Evolutionary conservation across 2,888 invertebrate genomes (phyloP), one percentile per base, ranked within the genome.

Genomic region (Apodemia duryi): DNA sequence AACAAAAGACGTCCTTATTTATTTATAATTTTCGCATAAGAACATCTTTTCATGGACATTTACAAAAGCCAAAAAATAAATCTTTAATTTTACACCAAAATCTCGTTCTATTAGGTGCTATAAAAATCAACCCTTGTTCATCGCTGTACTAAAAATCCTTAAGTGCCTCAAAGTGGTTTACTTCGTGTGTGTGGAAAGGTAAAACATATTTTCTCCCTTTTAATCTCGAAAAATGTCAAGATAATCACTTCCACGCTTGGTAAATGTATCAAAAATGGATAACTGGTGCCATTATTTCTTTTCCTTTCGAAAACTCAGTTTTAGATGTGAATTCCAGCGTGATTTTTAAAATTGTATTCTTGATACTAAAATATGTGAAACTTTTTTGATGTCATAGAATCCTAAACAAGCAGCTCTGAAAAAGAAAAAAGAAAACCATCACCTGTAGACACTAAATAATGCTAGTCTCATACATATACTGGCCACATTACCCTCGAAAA

Each of bases 161-260:
- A 66, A 65, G 65, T 64, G 70, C 73, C 68, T 72, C 67, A 75
- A 76, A 77, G 73, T 74, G 75, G 72, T 65, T 11, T 60, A 70
- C 68, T 64, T 67, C 69, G 74, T 76, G 76, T 75, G 68, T 65
- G 66, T 68, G 70, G 66, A 67, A 66, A 61, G 68, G 65, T 64
- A 73, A 71, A 75, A 68, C 72, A 70, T 74, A 68, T 78, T 70
- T 72, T 69, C 77, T 73, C 70, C 77, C 74, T 74, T 77, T 78
- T 74, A 73, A 75, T 74, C 73, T 73, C 64, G 69, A 68, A 76
- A 79, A 78, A 65, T 71, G 69, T 71, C 69, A 68, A 65, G 62
- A 66, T 66, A 66, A 66, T 67, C 66, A 57, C 57, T 57, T 41
- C 63, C 29, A n/a, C 21, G 35, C 21, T 52, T 51, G 10, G 46